phyloP scores from a whole-genome alignment of 1,140 invertebrate species.

The Tribolium madens region DNA sequence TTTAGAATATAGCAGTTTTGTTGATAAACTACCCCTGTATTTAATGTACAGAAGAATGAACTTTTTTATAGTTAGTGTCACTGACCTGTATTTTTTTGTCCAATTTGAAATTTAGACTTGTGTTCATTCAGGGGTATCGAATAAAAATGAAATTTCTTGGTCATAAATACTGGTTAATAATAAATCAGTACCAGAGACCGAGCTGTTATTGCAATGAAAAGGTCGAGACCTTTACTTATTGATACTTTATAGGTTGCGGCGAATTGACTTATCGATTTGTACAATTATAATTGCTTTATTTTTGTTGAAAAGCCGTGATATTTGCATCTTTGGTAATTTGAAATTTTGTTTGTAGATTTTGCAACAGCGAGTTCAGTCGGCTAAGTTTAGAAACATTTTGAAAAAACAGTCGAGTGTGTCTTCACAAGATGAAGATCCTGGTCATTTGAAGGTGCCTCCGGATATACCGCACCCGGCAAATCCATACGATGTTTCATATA shows the following conservation, averaged over 20 bases:
- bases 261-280: constrained; percentile 17
- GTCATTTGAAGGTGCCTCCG: constrained; percentile 50
- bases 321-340: constrained; percentile 21
- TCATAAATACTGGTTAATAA: constrained; percentile 27
- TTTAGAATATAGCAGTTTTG: no score
- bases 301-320: neutral
- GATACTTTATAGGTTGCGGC: constrained; percentile 18
- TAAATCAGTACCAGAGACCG: constrained; percentile 18
- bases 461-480: constrained; percentile 44
- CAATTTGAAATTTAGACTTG: constrained; percentile 11
- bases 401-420: constrained; percentile 49
- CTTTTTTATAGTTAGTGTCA: no score
- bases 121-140: neutral
- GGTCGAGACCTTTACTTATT: constrained; percentile 23
- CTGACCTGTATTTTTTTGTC: neutral
- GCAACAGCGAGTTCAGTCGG: constrained; percentile 59
- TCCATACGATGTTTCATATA: constrained; percentile 50
- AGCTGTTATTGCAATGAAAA: constrained; percentile 6
- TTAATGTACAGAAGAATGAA: no score
- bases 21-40: no score
- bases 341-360: constrained; percentile 58
- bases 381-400: constrained; percentile 51
- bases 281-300: constrained; percentile 21
- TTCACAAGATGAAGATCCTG: constrained; percentile 46
- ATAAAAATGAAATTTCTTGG: constrained; percentile 20